Conservation (phyloP, 2,113 vertebrate genomes). For the Cynoglossus semilaevis region DNA sequence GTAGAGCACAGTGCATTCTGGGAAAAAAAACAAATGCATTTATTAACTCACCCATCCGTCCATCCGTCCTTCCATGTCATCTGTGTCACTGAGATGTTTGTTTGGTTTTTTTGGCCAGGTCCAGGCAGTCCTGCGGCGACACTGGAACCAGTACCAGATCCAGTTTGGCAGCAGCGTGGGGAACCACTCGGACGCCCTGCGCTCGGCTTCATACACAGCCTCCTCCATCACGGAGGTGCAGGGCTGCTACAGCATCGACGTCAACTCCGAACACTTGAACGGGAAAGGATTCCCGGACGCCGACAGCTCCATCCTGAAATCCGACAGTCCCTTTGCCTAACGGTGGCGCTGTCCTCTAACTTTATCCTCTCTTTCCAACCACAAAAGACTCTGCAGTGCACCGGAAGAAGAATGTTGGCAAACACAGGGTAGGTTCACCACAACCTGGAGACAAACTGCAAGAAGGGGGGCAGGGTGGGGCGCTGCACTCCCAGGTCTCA, state of each 20-base stretch:
- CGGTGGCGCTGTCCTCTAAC: background rate
- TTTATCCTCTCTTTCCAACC: background rate
- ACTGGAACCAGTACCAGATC: slow-evolving; percentile 94
- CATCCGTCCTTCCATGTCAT: no score
- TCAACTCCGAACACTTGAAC: slow-evolving; percentile 87
- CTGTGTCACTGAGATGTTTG: background rate
- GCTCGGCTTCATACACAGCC: slow-evolving; percentile 92
- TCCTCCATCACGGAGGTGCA: slow-evolving; percentile 89
- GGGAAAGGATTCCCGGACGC: slow-evolving; percentile 86
- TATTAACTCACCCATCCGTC: no score
- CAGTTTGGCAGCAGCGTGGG: slow-evolving; percentile 89
- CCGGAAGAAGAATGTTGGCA: slow-evolving; percentile 16
- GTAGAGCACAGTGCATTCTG: no score
- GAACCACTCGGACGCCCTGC: slow-evolving; percentile 84
- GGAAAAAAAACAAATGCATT: no score
- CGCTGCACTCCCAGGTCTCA: background rate
- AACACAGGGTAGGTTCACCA: background rate
- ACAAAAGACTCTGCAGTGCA: no score
- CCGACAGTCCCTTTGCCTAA: slow-evolving; percentile 84
- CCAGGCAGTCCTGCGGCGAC: slow-evolving; percentile 87
- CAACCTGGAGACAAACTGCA: background rate
- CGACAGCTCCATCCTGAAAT: slow-evolving; percentile 78
- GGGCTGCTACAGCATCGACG: slow-evolving; percentile 87
- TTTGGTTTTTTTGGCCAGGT: slow-evolving; percentile 78
- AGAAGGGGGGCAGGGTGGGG: background rate